Evolutionary conservation across 2,797 vertebrate genomes (phyloP).

Genomic region (Cirrhinus molitorella): DNA sequence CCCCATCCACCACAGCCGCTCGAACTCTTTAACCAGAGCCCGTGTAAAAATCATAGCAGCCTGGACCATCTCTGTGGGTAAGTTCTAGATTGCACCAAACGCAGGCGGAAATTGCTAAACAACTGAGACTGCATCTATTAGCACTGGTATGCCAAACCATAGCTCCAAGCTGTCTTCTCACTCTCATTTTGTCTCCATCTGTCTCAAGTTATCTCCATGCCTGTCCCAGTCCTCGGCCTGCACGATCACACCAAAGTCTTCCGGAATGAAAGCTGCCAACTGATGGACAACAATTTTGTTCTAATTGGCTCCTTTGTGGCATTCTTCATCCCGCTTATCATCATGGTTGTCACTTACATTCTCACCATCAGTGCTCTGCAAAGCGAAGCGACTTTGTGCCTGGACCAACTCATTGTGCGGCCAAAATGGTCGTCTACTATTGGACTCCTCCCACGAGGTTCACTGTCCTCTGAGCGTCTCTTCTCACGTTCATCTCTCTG

Average conservation of each 20-base stretch:
- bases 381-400: conserved; percentile 89
- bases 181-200: conserved; percentile 5
- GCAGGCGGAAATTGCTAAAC: conserved; percentile 9
- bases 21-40: conserved; percentile 94
- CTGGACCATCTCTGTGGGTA: conserved; percentile 96
- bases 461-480: conserved; percentile 90
- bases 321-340: conserved; percentile 93
- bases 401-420: conserved; percentile 86
- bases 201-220: conserved; percentile 92
- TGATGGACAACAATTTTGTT: conserved; percentile 90
- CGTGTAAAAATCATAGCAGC: conserved; percentile 94
- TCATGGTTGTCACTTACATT: conserved; percentile 97
- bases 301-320: conserved; percentile 93
- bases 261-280: conserved; percentile 87
- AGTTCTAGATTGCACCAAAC: conserved; percentile 64
- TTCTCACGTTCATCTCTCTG: conserved; percentile 88
- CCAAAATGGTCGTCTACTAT: conserved; percentile 86
- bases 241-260: conserved; percentile 93
- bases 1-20: conserved; percentile 94
- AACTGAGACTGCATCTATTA: conserved; percentile 23
- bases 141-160: not conserved
- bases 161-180: conserved; percentile 17
- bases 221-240: conserved; percentile 91
- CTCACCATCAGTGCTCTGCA: conserved; percentile 92
- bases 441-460: conserved; percentile 89